phyloP scores from a whole-genome alignment of 92 coral and sea anemone genomes.

The Porites divaricata region DNA sequence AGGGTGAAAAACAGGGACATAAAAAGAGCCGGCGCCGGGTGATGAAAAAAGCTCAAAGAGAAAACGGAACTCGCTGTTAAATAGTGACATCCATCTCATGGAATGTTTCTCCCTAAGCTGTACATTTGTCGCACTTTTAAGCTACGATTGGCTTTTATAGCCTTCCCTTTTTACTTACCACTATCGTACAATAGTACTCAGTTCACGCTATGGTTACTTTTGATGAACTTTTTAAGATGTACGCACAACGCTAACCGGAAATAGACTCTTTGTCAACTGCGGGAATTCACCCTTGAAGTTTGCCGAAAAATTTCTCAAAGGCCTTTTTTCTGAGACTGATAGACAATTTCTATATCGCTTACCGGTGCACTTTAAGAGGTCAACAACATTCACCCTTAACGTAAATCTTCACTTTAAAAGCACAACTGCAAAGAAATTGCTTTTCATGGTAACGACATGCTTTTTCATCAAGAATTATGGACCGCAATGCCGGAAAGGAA shows the following conservation, averaged over 20 bases:
- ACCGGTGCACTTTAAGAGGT: constrained; percentile 78
- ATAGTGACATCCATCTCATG: neutral
- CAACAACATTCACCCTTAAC: constrained; percentile 74
- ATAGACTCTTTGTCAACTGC: constrained; percentile 50
- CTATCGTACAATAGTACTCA: neutral
- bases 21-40: constrained; percentile 87
- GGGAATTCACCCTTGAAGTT: constrained; percentile 34
- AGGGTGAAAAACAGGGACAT: constrained; percentile 83
- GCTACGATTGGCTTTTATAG: neutral
- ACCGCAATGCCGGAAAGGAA: constrained; percentile 3
- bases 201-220: constrained; percentile 2
- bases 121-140: neutral
- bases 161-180: neutral
- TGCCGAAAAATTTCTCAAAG: constrained; percentile 33
- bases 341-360: constrained; percentile 75
- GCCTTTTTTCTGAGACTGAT: constrained; percentile 41
- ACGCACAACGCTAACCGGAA: constrained; percentile 39
- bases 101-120: neutral
- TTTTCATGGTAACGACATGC: neutral
- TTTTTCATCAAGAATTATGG: neutral
- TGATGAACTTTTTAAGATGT: constrained; percentile 30
- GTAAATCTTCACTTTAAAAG: constrained; percentile 36
- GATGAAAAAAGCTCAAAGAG: constrained; percentile 39
- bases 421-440: neutral
- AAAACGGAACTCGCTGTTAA: constrained; percentile 23